phyloP scores from a whole-genome alignment of 2,888 invertebrate species.

The Tricholauxania praeusta region DNA sequence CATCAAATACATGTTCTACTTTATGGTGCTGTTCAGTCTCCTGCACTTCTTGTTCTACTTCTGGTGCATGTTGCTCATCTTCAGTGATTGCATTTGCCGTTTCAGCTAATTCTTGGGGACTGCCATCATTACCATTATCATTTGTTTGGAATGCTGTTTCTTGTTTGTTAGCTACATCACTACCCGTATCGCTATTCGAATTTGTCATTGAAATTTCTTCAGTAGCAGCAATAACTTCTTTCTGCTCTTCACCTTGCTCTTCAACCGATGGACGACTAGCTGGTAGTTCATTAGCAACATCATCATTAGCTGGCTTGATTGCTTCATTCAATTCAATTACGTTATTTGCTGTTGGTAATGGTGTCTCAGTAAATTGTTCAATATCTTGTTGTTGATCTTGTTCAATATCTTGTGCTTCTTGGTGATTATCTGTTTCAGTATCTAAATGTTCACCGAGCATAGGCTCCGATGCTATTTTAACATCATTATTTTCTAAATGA shows the following conservation, averaged over 20 bases:
- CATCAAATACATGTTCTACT: slow-evolving; percentile 5
- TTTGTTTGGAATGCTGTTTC: slow-evolving; percentile 55
- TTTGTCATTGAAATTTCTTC: slow-evolving; percentile 37
- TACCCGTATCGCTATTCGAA: slow-evolving; percentile 26
- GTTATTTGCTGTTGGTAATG: slow-evolving; percentile 39
- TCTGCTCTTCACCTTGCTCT: slow-evolving; percentile 30
- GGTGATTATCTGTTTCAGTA: slow-evolving; percentile 1
- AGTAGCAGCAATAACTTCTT: slow-evolving; percentile 19
- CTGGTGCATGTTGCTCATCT: not conserved
- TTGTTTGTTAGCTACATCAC: slow-evolving; percentile 7
- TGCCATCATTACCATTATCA: slow-evolving; percentile 50
- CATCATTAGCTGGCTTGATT: slow-evolving; percentile 20
- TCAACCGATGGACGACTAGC: not conserved
- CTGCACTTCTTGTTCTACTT: slow-evolving; percentile 3
- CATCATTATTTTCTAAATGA: not conserved
- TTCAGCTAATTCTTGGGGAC: not conserved
- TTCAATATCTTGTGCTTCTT: not conserved
- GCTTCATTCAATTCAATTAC: slow-evolving; percentile 28
- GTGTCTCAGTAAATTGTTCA: slow-evolving; percentile 20
- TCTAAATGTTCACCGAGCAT: slow-evolving; percentile 26
- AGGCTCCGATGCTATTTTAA: not conserved
- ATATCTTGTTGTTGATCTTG: slow-evolving; percentile 6
- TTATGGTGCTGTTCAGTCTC: not conserved
- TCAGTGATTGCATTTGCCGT: not conserved
- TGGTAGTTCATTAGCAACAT: not conserved